Evolutionary conservation across 1,140 invertebrate species (phyloP).

Genomic region (Ceratina australensis): DNA sequence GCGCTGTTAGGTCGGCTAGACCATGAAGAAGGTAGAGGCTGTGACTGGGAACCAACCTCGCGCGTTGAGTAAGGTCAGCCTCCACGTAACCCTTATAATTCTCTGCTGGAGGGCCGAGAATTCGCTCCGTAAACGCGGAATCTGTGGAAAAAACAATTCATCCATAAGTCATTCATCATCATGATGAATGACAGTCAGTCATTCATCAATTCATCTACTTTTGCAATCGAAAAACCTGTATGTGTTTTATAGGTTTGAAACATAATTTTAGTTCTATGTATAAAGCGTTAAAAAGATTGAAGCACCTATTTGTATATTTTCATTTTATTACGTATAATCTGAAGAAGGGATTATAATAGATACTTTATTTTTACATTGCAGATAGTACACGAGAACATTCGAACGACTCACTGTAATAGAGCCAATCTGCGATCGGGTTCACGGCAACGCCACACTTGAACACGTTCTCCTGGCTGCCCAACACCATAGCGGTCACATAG

Average conservation of each 20-base stretch:
- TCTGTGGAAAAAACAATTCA: conserved; percentile 82
- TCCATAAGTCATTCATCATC: background rate
- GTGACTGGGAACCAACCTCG: conserved; percentile 90
- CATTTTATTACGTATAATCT: too few species aligned
- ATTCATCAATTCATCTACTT: too few species aligned
- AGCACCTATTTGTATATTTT: too few species aligned
- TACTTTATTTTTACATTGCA: too few species aligned
- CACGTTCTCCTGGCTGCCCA: conserved; percentile 90
- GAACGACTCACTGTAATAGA: conserved; percentile 91
- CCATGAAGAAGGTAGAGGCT: conserved; percentile 94
- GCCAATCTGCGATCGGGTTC: conserved; percentile 96
- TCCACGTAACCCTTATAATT: conserved; percentile 96
- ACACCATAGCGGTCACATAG: conserved; percentile 93
- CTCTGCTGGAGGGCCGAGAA: conserved; percentile 91
- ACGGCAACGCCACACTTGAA: conserved; percentile 96
- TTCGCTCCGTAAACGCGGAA: conserved; percentile 95
- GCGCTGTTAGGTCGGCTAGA: conserved; percentile 93
- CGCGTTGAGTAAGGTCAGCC: conserved; percentile 92
- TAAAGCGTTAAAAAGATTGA: too few species aligned
- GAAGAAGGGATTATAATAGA: too few species aligned
- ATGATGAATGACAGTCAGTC: too few species aligned
- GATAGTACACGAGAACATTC: background rate
- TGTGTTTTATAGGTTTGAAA: too few species aligned
- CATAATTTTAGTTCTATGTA: too few species aligned
- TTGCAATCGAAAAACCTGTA: too few species aligned